Evolutionary conservation across 2,113 vertebrate genomes (phyloP).

Genomic region (Larimichthys polyactis): DNA sequence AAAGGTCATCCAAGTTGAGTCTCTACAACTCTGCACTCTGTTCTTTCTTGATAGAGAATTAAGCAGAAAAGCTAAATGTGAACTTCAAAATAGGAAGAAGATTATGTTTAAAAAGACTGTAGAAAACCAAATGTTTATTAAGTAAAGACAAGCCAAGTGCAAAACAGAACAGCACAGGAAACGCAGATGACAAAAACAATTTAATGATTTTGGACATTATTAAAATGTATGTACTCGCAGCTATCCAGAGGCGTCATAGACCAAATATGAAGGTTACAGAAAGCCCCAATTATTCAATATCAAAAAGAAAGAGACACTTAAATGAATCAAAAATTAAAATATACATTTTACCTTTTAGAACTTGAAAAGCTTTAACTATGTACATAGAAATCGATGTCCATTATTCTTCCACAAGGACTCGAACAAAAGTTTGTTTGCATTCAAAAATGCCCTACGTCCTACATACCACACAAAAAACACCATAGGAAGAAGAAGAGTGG

Average conservation of each 20-base stretch:
- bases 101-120: background rate
- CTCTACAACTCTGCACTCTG: background rate
- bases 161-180: background rate
- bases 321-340: slow-evolving; percentile 16
- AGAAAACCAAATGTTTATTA: slow-evolving; percentile 45
- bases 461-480: background rate
- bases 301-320: background rate
- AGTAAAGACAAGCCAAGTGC: slow-evolving; percentile 14
- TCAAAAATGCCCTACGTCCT: background rate
- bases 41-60: background rate
- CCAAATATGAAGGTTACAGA: background rate
- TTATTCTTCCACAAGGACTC: background rate
- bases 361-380: slow-evolving; percentile 16
- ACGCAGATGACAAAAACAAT: background rate
- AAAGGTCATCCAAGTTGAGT: background rate
- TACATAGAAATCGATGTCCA: background rate
- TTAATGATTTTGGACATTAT: background rate
- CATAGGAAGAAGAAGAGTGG: background rate
- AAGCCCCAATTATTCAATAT: background rate
- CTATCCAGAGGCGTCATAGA: background rate
- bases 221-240: background rate
- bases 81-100: background rate
- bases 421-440: background rate
- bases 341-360: slow-evolving; percentile 21
- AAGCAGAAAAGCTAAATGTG: background rate